Conservation (phyloP, 2,113 vertebrate genomes). For the Hypanus sabinus region DNA sequence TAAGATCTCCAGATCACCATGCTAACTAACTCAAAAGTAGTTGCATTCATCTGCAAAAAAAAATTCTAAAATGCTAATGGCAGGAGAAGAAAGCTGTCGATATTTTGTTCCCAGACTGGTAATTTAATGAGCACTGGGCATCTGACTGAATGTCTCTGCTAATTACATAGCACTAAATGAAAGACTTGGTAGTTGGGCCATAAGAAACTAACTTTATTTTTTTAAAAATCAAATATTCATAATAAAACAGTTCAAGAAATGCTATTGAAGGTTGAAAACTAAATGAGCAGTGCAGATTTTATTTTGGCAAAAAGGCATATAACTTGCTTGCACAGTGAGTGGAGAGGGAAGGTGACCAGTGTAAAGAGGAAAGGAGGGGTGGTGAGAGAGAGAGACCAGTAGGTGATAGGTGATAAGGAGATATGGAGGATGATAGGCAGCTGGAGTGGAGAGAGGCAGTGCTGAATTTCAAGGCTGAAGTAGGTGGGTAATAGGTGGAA, state of each 20-base stretch:
- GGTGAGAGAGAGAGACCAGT: too few relatives aligned
- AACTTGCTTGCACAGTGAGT: background rate
- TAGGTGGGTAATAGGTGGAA: too few relatives aligned
- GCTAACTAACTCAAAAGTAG: conserved; percentile 9
- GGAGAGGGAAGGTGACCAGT: too few relatives aligned
- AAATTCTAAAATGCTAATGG: conserved; percentile 12
- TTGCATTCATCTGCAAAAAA: conserved; percentile 16
- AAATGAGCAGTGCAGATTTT: background rate
- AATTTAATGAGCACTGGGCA: conserved; percentile 20
- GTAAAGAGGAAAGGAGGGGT: too few relatives aligned
- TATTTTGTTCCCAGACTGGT: background rate
- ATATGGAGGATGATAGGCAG: too few relatives aligned
- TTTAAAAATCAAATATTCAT: background rate
- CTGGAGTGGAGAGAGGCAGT: too few relatives aligned
- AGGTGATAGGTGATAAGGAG: too few relatives aligned
- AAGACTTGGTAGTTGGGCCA: background rate
- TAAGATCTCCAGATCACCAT: conserved; percentile 1
- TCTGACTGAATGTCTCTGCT: background rate
- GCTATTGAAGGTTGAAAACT: background rate
- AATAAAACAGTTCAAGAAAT: conserved; percentile 3
- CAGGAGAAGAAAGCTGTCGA: conserved; percentile 21
- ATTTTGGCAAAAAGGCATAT: conserved; percentile 1
- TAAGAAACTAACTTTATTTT: background rate
- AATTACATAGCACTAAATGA: conserved; percentile 23
- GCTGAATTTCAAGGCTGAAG: too few relatives aligned